Conservation (phyloP, 2,888 invertebrate genomes). For the Plutella xylostella region DNA sequence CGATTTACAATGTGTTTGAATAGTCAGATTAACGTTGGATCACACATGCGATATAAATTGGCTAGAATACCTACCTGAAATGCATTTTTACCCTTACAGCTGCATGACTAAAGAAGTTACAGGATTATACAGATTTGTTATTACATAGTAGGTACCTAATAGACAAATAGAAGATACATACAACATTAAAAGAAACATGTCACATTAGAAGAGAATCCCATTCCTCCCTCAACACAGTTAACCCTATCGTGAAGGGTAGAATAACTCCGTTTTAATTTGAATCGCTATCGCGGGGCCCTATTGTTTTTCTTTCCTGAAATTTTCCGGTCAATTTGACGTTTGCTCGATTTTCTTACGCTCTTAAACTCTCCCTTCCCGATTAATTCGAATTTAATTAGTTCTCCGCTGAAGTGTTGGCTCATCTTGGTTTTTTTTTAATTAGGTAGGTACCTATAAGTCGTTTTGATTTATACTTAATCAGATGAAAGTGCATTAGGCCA, state of each 20-base stretch:
- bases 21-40: neutral
- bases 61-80: neutral
- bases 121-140: neutral
- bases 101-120: neutral
- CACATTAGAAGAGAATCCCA: neutral
- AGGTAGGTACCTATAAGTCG: neutral
- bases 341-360: slow-evolving; percentile 37
- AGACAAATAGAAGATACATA: neutral
- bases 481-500: neutral
- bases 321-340: slow-evolving; percentile 69
- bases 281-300: slow-evolving; percentile 63
- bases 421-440: neutral
- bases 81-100: neutral
- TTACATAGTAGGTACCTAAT: neutral
- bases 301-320: slow-evolving; percentile 67
- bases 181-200: neutral
- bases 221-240: neutral
- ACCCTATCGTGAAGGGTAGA: slow-evolving; percentile 47
- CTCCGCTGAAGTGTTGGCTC: slow-evolving; percentile 1
- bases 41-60: neutral
- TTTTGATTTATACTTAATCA: neutral
- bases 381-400: slow-evolving; percentile 68
- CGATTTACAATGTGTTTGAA: too few species aligned
- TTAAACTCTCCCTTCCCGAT: slow-evolving; percentile 35
- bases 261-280: slow-evolving; percentile 66